Percentiles rank a stretch among this genome's conserved stretches.
phyloP scores from a whole-genome alignment of 2,113 vertebrate species.

The Platycercus adscitus region DNA sequence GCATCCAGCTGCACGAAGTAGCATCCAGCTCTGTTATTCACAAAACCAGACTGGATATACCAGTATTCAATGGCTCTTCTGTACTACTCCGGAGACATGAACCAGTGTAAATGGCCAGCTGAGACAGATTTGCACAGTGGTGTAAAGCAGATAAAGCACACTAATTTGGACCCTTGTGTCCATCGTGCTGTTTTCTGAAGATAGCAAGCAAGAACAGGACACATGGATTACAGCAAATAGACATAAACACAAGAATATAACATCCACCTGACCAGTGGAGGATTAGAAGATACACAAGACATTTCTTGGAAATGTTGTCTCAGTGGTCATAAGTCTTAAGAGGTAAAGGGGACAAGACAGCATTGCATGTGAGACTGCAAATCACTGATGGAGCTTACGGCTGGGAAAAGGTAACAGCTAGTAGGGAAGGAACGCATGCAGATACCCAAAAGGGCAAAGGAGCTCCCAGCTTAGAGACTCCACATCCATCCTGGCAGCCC shows the following conservation, averaged over 20 bases:
- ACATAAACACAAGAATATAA: neutral
- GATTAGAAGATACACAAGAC: conserved; percentile 17
- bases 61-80: rapidly evolving
- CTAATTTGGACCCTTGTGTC: neutral
- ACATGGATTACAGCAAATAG: neutral
- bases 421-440: neutral
- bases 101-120: neutral
- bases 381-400: neutral
- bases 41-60: no score
- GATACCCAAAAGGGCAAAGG: neutral
- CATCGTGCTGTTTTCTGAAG: neutral
- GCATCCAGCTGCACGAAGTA: neutral
- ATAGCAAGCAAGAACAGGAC: neutral
- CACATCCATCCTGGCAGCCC: neutral
- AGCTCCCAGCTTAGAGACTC: neutral
- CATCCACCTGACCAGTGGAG: neutral
- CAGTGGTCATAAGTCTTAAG: neutral
- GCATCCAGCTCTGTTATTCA: neutral
- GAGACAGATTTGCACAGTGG: neutral
- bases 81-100: neutral
- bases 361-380: neutral
- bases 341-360: neutral
- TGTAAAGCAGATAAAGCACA: neutral
- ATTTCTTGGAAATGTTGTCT: conserved; percentile 28
- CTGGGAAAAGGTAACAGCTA: neutral